Evolutionary conservation across 2,888 invertebrate genomes (phyloP), one percentile per base, ranked within the genome.

Genomic region (Acanthopleura granulata): DNA sequence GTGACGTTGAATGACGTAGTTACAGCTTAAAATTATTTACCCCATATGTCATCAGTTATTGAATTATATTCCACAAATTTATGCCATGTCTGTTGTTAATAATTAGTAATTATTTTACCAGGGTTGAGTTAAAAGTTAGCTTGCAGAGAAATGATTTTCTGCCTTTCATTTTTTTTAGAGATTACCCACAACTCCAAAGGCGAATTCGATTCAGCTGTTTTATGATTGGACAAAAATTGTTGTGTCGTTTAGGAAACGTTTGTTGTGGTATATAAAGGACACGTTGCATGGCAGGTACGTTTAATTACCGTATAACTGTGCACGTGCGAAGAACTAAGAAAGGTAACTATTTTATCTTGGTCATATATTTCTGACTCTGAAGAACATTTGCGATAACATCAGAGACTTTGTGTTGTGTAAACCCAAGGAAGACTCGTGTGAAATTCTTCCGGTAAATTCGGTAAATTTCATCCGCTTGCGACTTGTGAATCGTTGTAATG

Each of bases 181-280:
- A n/a, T 22, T 18, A 57, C 18, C 18, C 57, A 57, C 18, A 57
- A 18, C 12, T n/a, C n/a, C 12, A n/a, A n/a, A 22, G 4, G 57
- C 18, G 22, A 22, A 57, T 57, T 57, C 57, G 57, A 57, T 57
- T n/a, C 1, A 18, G 12, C 22, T 22, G 57, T 57, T 18, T n/a
- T 57, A 3, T 57, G 6, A 57, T 57, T 57, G 57, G 57, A n/a
- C 22, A 22, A 57, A 57, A 57, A 22, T 6, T 40, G 40, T n/a
- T 57, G 22, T 57, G 57, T 57, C 57, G 57, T 57, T n/a, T 57
- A 57, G 57, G 57, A 57, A 57, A 57, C 57, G 57, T 57, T 57
- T 57, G 57, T 57, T 57, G 57, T 57, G 57, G 57, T 57, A 57
- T 57, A 57, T 9, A 57, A 57, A 12, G n/a, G 57, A 22, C 12